phyloP scores from a whole-genome alignment of 2,113 vertebrate genomes.

The Plestiodon gilberti region DNA sequence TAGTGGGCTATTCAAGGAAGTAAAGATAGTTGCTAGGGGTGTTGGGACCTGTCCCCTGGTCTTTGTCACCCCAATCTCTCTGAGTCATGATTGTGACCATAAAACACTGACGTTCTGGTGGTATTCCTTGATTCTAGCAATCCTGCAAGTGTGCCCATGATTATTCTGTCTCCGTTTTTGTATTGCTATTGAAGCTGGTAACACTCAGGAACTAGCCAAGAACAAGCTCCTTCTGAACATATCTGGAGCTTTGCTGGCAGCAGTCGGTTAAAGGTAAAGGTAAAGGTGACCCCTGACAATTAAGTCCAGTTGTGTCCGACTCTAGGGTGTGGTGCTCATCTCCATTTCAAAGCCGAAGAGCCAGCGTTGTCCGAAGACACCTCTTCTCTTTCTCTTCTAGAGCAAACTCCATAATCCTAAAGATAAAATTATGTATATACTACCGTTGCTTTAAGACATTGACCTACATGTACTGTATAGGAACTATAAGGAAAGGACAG shows the following conservation, averaged over 20 bases:
- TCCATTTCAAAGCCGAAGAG: no score
- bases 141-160: not conserved
- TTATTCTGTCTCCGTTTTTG: not conserved
- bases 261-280: no score
- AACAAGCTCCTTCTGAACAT: no score
- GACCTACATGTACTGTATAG: conserved; percentile 54
- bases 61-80: not conserved
- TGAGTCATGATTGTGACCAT: not conserved
- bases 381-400: no score
- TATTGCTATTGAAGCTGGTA: not conserved
- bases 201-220: not conserved
- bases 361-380: no score
- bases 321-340: no score
- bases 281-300: no score
- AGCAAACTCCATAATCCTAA: not conserved
- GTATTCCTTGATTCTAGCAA: not conserved
- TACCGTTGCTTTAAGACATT: conserved; percentile 54
- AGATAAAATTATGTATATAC: not conserved
- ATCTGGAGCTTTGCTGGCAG: no score
- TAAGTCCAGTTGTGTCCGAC: no score
- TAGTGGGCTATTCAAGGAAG: conserved; percentile 16
- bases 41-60: not conserved
- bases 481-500: conserved; percentile 36
- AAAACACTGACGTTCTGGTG: not conserved
- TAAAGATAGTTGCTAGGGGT: conserved; percentile 22